These are phyloP conservation scores for Phocoena phocoena DNA, from an alignment of 2,113 vertebrate species.

Conservation along the genomic window DNA sequence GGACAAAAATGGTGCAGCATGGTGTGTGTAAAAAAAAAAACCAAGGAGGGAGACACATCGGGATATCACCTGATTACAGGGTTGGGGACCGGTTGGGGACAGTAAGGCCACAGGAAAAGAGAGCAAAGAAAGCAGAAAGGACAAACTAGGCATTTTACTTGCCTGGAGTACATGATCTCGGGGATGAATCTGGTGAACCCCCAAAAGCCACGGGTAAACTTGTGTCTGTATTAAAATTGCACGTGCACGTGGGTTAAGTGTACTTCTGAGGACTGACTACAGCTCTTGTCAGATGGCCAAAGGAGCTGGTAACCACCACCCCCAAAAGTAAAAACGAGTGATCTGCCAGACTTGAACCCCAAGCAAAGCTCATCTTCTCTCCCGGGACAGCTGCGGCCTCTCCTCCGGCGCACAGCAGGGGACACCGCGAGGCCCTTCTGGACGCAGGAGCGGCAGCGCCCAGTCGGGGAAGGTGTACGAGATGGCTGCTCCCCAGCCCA, in stretches of 20 bases:
- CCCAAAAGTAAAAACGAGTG: background rate
- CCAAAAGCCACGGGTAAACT: background rate
- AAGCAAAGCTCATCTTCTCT: background rate
- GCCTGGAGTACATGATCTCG: background rate
- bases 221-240: background rate
- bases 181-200: background rate
- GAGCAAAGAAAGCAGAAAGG: background rate
- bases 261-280: background rate
- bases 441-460: no score
- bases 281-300: background rate
- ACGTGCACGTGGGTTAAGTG: rapidly evolving
- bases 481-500: background rate
- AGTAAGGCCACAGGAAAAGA: background rate
- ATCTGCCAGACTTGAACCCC: background rate
- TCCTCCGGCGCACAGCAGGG: background rate
- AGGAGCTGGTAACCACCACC: background rate
- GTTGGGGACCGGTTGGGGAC: background rate
- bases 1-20: background rate
- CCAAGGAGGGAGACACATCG: rapidly evolving
- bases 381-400: background rate
- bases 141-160: rapidly evolving
- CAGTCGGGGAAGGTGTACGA: rapidly evolving
- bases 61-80: background rate
- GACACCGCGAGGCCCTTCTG: background rate
- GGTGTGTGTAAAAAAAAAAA: background rate